Evolutionary conservation across 2,113 vertebrate genomes (phyloP), one percentile per base, ranked within the genome.

Genomic region (Glaucidium brasilianum): DNA sequence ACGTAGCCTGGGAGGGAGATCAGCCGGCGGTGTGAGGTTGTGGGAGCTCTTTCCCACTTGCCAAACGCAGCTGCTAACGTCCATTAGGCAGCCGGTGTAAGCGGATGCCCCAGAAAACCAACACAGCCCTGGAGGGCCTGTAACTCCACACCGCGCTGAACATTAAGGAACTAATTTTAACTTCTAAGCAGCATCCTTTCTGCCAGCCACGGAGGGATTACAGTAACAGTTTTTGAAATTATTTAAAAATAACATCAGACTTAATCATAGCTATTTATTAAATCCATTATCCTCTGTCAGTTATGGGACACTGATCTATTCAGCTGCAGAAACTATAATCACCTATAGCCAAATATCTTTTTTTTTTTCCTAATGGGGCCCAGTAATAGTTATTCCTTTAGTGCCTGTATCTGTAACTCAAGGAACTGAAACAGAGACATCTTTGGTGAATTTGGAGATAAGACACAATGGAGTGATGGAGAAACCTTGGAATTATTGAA

Each of bases 261-360:
- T 97, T 96, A 96, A 94, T 93, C 92, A 95, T 30, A 85, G 89
- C 83, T 95, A 89, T 91, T 94, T 91, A 91, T 95, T 97, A 96
- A 96, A 96, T 72, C 91, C 86, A 88, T 96, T 92, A 96, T 92
- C 95, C 75, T 88, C 88, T 88, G 93, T 80, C 90, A 88, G 77
- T 79, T 95, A 64, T 27, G 84, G 80, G 96, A 94, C 85, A 82
- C 56, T 39, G 66, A 64, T 89, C 81, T 80, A 72, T 45, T 85
- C 91, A 89, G 84, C 88, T 90, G 69, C 3, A 2, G 84, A 74
- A 95, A 84, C 19, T 73, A 35, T 47, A 92, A 95, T 86, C 92
- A 94, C 83, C 75, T 74, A 49, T 25, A 60, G 67, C 73, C 62
- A 79, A 82, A 87, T 85, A 58, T 35, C 27, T 66, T 56, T 10